Evolutionary conservation across 1,140 invertebrate genomes (phyloP), one percentile per base, ranked within the genome.

Genomic region (Solen grandis): DNA sequence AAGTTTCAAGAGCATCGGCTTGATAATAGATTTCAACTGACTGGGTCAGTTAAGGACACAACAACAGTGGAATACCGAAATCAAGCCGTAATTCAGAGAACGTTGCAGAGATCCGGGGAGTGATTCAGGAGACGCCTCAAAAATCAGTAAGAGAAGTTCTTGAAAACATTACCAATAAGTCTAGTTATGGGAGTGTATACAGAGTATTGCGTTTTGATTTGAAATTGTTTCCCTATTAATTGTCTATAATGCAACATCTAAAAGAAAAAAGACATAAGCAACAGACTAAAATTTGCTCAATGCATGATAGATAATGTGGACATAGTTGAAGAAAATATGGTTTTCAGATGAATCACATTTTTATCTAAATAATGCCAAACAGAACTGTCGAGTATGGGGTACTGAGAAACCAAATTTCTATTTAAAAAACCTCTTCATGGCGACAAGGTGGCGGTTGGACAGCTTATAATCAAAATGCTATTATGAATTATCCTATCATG

Each of bases 381-480:
- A 46, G 19, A 69, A 69, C 25, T 52, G 66, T 52, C 35, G 66
- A 52, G 35, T 27, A 19, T 69, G 38, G 66, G 50, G 66, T 1
- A 50, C 38, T 52, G 66, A 69, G 46, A 52, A 54, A 52, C 66
- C 66, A 3, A 36, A 69, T 31, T 52, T 69, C 22, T 69, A 52
- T 27, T 5, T 69, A 29, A 46, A 52, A 69, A 69, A 52, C 38
- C 66, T 14, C 31, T 69, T 13, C 66, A 69, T 69, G 14, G 4
- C 5, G 66, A 50, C 19, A 69, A 69, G 66, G 66, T 69, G 16
- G 54, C 66, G 8, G 50, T 50, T 66, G 35, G 63, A 38, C 36
- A 3, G 63, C 63, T 2, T 38, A 38, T 16, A 66, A 38, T 66
- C 22, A 8, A 36, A 22, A 66, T 22, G 63, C 22, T 4, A 66